phyloP scores from a whole-genome alignment of 2,888 invertebrate genomes.

The Drosophila monieri region DNA sequence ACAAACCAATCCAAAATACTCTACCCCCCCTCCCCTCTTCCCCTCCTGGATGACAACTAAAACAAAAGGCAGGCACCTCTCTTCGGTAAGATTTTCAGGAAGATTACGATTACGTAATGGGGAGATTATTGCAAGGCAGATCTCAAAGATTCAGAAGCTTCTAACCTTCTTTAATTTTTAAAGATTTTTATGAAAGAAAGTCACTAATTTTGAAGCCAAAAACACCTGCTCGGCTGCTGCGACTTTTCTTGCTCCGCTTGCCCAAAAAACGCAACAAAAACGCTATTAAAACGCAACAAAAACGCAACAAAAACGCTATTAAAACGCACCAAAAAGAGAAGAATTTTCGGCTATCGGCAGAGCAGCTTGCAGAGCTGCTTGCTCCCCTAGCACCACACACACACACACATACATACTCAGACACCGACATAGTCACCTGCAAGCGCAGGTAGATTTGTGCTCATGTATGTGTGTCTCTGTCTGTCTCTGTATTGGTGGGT shows the following conservation, averaged over 20 bases:
- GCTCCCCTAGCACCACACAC: constrained; percentile 39
- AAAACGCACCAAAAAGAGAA: constrained; percentile 44
- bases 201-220: no score
- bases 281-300: no score
- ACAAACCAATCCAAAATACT: constrained; percentile 15
- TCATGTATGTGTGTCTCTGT: not conserved
- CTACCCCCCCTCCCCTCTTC: constrained; percentile 26
- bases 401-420: constrained; percentile 3
- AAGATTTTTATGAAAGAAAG: no score
- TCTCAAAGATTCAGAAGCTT: no score
- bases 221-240: no score
- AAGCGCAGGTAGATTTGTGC: constrained; percentile 36
- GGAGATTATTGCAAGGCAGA: no score
- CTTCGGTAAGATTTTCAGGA: constrained; percentile 14
- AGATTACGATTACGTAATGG: not conserved
- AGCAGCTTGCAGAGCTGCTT: not conserved
- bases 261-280: constrained; percentile 48
- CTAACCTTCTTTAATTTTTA: no score
- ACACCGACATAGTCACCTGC: constrained; percentile 30
- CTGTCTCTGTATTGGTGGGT: no score
- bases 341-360: constrained; percentile 46
- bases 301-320: constrained; percentile 36
- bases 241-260: constrained; percentile 55
- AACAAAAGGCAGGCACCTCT: constrained; percentile 56
- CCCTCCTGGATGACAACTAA: constrained; percentile 69